Percentiles rank a stretch among this genome's conserved stretches.
Conservation (phyloP, 2,888 invertebrate species). For the Trissolcus japonicus region DNA sequence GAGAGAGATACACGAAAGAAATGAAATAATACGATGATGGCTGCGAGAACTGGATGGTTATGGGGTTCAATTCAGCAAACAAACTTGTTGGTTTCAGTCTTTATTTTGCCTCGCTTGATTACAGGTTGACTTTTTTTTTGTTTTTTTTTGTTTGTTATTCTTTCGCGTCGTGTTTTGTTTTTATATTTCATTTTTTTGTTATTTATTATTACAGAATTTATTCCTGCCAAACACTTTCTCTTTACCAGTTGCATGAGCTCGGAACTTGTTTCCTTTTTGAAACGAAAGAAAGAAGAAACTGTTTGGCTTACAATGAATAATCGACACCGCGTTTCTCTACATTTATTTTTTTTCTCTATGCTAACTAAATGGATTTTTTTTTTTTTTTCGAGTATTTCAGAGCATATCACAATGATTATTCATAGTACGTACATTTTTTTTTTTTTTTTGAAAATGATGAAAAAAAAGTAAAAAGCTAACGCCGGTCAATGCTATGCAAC, state of each 20-base stretch:
- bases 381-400: constrained; percentile 25
- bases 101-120: constrained; percentile 38
- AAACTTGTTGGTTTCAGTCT: constrained; percentile 48
- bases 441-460: not conserved
- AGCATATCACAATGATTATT: constrained; percentile 33
- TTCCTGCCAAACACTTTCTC: constrained; percentile 48
- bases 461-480: too few species aligned
- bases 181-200: constrained; percentile 5
- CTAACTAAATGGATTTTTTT: constrained; percentile 38
- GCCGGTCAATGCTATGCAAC: too few species aligned
- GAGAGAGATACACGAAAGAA: constrained; percentile 2
- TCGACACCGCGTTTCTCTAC: constrained; percentile 15
- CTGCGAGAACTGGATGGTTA: constrained; percentile 22
- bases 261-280: not conserved
- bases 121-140: constrained; percentile 22
- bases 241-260: not conserved
- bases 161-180: not conserved
- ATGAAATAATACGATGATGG: constrained; percentile 24
- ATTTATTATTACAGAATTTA: constrained; percentile 35
- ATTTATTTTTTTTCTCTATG: constrained; percentile 18
- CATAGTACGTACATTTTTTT: constrained; percentile 5
- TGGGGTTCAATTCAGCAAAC: constrained; percentile 45
- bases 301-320: constrained; percentile 40
- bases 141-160: too few species aligned
- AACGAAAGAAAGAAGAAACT: constrained; percentile 26